Evolutionary conservation across 2,888 invertebrate species (phyloP).

Genomic region (Elegia similella): DNA sequence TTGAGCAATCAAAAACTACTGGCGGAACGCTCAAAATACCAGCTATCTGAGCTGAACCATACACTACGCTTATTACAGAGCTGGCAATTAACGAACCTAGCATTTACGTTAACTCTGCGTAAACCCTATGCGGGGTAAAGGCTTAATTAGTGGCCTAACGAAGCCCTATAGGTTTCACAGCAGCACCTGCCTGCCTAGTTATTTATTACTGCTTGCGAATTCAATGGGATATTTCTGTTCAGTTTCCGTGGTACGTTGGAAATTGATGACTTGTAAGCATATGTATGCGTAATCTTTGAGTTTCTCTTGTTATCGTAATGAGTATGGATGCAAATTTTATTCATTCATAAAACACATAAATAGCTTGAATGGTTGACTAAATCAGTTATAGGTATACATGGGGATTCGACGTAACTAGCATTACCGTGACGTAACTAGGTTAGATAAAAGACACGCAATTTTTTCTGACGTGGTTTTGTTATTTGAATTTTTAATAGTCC

Average conservation of each 20-base stretch:
- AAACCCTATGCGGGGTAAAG: conserved; percentile 20
- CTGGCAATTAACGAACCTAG: conserved; percentile 12
- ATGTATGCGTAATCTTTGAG: conserved; percentile 21
- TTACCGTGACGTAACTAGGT: too few species aligned
- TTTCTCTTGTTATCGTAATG: conserved; percentile 6
- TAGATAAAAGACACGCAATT: too few species aligned
- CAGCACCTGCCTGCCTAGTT: conserved; percentile 54
- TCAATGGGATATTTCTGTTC: conserved; percentile 19
- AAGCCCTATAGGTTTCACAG: conserved; percentile 40
- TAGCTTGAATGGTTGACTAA: background rate
- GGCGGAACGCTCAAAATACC: background rate
- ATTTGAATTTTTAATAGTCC: too few species aligned
- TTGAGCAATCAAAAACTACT: conserved; percentile 4
- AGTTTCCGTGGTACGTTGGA: conserved; percentile 21
- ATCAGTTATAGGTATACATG: too few species aligned
- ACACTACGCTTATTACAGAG: conserved; percentile 3
- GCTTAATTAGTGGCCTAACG: conserved; percentile 56
- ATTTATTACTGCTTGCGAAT: conserved; percentile 51
- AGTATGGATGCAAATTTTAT: background rate
- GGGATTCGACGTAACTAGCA: too few species aligned
- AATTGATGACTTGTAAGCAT: conserved; percentile 14
- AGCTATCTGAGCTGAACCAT: background rate
- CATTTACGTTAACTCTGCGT: conserved; percentile 12
- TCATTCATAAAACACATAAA: background rate
- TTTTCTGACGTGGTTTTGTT: too few species aligned